Conservation (phyloP, 2,888 invertebrate species). For the Gisinianus flammeolus region DNA sequence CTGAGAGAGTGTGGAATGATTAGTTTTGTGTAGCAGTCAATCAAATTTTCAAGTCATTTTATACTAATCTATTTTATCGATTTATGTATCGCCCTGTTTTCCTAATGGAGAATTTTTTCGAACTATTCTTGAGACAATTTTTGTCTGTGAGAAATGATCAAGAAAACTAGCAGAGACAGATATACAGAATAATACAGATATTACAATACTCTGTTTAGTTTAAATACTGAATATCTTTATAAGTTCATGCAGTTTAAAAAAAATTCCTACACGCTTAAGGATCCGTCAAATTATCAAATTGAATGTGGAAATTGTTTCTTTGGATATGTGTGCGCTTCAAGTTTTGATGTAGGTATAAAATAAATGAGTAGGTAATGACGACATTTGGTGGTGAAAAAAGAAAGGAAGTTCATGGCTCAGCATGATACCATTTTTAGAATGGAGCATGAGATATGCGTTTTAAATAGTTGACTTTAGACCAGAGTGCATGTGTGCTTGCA, state of each 20-base stretch:
- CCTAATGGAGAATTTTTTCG: not conserved
- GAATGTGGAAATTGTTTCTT: not conserved
- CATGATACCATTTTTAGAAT: conserved; percentile 6
- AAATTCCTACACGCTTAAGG: too few relatives aligned
- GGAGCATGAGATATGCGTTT: not conserved
- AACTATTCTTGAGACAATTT: not conserved
- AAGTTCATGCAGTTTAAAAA: too few relatives aligned
- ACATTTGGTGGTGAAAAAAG: conserved; percentile 1
- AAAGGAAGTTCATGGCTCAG: conserved; percentile 3
- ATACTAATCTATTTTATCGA: conserved; percentile 15
- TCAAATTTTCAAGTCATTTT: conserved; percentile 23
- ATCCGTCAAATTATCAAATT: too few relatives aligned
- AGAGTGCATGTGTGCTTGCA: not conserved
- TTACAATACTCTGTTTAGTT: too few relatives aligned
- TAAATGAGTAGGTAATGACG: not conserved
- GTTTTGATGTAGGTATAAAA: not conserved
- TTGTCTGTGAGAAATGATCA: too few relatives aligned
- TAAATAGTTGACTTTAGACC: not conserved
- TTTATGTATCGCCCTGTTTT: not conserved
- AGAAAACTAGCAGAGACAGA: too few relatives aligned
- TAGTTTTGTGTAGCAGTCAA: conserved; percentile 34
- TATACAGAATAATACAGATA: too few relatives aligned
- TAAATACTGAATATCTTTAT: too few relatives aligned
- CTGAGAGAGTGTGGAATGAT: conserved; percentile 23
- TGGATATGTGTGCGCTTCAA: not conserved